Evolutionary conservation across 2,797 vertebrate genomes (phyloP), one percentile per base, ranked within the genome.

Genomic region (Myotis findleyi): DNA sequence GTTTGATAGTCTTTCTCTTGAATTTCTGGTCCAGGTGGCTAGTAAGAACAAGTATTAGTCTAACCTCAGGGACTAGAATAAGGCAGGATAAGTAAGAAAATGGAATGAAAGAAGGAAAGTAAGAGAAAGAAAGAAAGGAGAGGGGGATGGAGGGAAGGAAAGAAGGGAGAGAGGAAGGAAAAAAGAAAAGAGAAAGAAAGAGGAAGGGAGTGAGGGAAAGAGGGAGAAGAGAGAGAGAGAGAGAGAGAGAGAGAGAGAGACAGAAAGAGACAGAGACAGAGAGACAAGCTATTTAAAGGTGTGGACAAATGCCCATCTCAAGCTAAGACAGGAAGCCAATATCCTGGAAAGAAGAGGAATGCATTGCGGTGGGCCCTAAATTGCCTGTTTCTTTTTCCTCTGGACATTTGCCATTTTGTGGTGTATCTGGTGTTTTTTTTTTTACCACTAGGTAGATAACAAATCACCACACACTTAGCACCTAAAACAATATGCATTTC

Each of bases 201-300:
- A n/a, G 25, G 12, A 27, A 12, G 33, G 23, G 14, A 13, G 4
- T 9, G 33, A 33, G 16, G 36, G 4, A 36, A 51, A 17, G 17
- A 12, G 9, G 23, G 8, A 6, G 11, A 38, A 16, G 20, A 16
- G 30, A 21, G 13, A 3, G 23, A 3, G 0, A 8, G 59, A 2
- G 41, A 36, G 18, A 7, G 7, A 20, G 41, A 44, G 41, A 44
- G 41, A 44, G 41, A 38, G 33, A 23, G 62, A 33, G 41, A 44
- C 9, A n/a, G 21, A 25, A 25, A 44, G 25, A 23, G 33, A 14
- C 13, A 25, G 36, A 33, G 33, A 44, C 38, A 38, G 38, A 38
- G 4, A 38, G 38, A 38, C 38, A 38, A 47, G 57, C 14, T 53
- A 10, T 69, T 57, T 53, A 47, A 89, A 89, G 11, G 2, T 9